A percentile compares a stretch with the other conserved stretches of the same genome.
Evolutionary conservation across 2,797 vertebrate species (phyloP).

Genomic region (Hydrophis major): DNA sequence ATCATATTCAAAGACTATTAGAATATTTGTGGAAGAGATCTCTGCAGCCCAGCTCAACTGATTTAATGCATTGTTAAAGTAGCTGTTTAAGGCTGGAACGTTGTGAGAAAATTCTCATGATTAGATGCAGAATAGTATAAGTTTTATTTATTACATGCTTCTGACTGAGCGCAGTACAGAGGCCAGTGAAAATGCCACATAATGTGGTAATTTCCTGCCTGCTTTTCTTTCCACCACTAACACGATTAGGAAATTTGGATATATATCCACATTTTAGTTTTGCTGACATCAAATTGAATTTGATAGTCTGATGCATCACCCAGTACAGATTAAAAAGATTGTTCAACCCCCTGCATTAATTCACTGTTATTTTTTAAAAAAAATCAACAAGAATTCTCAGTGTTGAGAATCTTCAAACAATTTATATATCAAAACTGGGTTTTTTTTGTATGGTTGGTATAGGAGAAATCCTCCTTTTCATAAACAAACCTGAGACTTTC

Average conservation of each 20-base stretch:
- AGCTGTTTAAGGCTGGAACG: background rate
- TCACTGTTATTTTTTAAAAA: background rate
- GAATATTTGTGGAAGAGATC: slow-evolving; percentile 27
- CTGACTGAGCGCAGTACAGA: background rate
- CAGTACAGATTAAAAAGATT: slow-evolving; percentile 32
- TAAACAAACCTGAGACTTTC: background rate
- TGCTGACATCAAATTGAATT: slow-evolving; percentile 54
- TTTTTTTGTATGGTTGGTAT: background rate
- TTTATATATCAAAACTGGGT: background rate
- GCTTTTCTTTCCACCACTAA: slow-evolving; percentile 11
- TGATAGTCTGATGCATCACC: slow-evolving; percentile 39
- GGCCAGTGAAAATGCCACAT: slow-evolving; percentile 10
- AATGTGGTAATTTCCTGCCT: slow-evolving; percentile 37
- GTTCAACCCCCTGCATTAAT: slow-evolving; percentile 22
- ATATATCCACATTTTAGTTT: slow-evolving; percentile 44
- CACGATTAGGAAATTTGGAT: slow-evolving; percentile 47
- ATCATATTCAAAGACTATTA: slow-evolving; percentile 1
- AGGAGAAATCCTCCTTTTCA: background rate
- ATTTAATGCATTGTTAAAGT: slow-evolving; percentile 24
- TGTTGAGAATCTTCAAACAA: background rate
- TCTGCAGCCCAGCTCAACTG: slow-evolving; percentile 12
- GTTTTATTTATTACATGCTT: background rate
- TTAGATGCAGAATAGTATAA: slow-evolving; percentile 15
- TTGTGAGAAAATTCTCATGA: slow-evolving; percentile 5
- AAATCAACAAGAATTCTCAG: background rate